A percentile compares a stretch with the other conserved stretches of the same genome.
These are phyloP conservation scores for Falco peregrinus DNA, from an alignment of 2,797 vertebrate genomes.

Conservation along the genomic window DNA sequence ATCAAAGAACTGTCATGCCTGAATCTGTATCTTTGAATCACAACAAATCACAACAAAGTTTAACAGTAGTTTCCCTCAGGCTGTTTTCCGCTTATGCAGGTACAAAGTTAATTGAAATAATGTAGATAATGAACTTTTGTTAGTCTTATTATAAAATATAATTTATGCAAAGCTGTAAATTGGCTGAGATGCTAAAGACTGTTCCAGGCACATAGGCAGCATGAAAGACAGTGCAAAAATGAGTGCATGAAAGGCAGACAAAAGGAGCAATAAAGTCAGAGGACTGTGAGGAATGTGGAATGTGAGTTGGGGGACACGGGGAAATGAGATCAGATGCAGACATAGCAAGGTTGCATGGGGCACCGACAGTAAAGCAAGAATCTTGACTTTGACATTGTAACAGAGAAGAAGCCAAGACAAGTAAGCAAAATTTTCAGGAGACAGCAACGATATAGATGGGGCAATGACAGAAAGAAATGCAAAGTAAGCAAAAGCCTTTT, in stretches of 20 bases:
- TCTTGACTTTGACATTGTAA: constrained; percentile 51
- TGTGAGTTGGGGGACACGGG: constrained; percentile 38
- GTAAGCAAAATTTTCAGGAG: background rate
- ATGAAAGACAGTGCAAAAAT: constrained; percentile 73
- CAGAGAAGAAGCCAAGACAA: background rate
- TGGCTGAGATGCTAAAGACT: constrained; percentile 68
- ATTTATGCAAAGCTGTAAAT: constrained; percentile 73
- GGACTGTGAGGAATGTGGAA: constrained; percentile 70
- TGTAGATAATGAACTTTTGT: constrained; percentile 70
- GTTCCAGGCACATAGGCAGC: constrained; percentile 69
- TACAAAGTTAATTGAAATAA: constrained; percentile 70
- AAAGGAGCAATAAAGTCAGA: constrained; percentile 72
- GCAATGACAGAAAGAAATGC: background rate
- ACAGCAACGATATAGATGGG: accelerated
- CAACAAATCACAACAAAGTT: constrained; percentile 52
- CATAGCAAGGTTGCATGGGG: background rate
- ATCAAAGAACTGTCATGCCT: background rate
- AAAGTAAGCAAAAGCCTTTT: background rate
- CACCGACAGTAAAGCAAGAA: background rate
- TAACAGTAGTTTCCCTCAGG: constrained; percentile 37
- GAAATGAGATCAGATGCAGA: constrained; percentile 50
- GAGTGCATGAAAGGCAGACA: constrained; percentile 67
- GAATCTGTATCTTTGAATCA: constrained; percentile 49
- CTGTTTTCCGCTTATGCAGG: constrained; percentile 46
- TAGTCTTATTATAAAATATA: constrained; percentile 72